These are phyloP conservation scores for Hedya salicella DNA, from an alignment of 2,888 invertebrate species.

Conservation along the genomic window DNA sequence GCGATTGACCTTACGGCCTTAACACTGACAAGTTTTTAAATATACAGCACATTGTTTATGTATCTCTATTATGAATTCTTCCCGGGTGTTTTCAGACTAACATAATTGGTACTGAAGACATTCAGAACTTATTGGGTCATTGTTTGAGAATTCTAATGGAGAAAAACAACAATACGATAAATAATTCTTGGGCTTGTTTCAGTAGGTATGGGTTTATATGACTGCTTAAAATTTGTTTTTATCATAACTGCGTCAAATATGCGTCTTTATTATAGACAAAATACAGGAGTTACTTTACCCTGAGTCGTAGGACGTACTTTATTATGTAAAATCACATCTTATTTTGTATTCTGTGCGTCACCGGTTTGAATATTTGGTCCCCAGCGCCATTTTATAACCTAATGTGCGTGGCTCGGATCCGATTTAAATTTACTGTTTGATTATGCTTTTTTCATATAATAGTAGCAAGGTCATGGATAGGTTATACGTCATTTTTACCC, in stretches of 20 bases:
- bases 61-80: background rate
- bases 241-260: background rate
- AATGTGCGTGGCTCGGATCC: conserved; percentile 28
- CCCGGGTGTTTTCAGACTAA: no score
- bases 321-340: conserved; percentile 38
- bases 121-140: no score
- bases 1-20: conserved; percentile 33
- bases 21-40: conserved; percentile 21
- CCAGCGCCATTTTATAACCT: conserved; percentile 46
- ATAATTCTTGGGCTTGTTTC: no score
- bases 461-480: background rate
- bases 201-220: no score
- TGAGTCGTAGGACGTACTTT: conserved; percentile 2
- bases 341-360: conserved; percentile 55
- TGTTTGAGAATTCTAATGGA: no score
- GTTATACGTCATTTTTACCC: no score
- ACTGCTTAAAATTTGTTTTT: background rate
- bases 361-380: conserved; percentile 48
- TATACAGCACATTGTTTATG: conserved; percentile 9
- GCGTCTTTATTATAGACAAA: background rate
- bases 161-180: no score
- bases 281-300: background rate
- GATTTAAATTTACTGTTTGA: background rate
- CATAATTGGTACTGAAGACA: no score
- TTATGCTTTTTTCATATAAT: background rate